Evolutionary conservation across 2,888 invertebrate genomes (phyloP), one percentile per base, ranked within the genome.

Genomic region (Horisme vitalbata): DNA sequence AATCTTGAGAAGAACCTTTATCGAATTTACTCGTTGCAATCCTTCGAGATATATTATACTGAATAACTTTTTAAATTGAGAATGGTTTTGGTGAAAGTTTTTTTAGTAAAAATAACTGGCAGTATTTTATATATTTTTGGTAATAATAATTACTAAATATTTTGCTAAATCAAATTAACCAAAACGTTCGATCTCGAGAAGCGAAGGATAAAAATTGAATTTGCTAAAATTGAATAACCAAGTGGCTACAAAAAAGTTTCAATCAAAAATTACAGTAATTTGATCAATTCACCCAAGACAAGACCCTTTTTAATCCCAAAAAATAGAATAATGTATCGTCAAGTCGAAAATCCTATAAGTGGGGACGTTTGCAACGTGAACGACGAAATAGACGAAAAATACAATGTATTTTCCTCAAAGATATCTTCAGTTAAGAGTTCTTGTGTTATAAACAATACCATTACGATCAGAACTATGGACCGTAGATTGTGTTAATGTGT

Each of bases 381-480:
- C 57, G 54, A 41, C 51, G 48, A 63, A 64, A 64, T 57, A 61
- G 48, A 38, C 41, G 34, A 48, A 43, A 39, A 51, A 56, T 60
- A 50, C 35, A 18, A 12, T 35, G 61, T 61, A 59, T 73, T 69
- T 71, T 67, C 60, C 58, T 52, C 41, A 39, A 57, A 54, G 55
- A 62, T 64, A 59, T 66, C 67, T 66, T 59, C 55, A 68, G 51
- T 68, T 49, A 63, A 75, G 69, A 73, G 76, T 61, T 71, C 71
- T 72, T 53, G 53, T 61, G 60, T 68, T 79, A 84, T 83, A 84
- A 84, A 84, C 84, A 83, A 81, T 73, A 55, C 76, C 76, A 76
- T 84, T 81, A 84, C 76, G 72, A 83, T 79, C 76, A 82, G 71
- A 82, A 78, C 79, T 79, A 83, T 68, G 63, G 76, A 69, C 66